These are phyloP conservation scores for Thaumetopoea pityocampa DNA, from an alignment of 1,140 invertebrate genomes.

Conservation along the genomic window DNA sequence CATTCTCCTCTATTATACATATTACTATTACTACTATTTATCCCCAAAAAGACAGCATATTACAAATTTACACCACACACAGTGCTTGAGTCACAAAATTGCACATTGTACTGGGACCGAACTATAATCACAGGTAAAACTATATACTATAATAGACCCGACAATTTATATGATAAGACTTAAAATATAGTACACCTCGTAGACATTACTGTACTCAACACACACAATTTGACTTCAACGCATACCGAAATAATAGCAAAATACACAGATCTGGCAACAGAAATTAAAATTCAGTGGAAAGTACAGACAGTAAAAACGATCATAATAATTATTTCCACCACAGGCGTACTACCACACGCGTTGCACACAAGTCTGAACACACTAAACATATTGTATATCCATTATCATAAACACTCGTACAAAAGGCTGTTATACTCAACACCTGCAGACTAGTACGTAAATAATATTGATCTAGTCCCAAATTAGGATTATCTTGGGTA, in stretches of 20 bases:
- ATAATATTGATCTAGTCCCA: too few species aligned
- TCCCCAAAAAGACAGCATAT: constrained; percentile 7
- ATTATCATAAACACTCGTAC: constrained; percentile 9
- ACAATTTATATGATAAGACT: constrained; percentile 11
- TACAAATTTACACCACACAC: constrained; percentile 13
- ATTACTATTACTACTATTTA: too few species aligned
- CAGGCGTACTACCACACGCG: constrained; percentile 19
- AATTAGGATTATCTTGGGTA: too few species aligned
- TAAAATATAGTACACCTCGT: constrained; percentile 12
- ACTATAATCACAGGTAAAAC: constrained; percentile 20
- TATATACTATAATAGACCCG: constrained; percentile 15
- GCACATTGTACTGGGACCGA: constrained; percentile 17
- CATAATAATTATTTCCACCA: constrained; percentile 22
- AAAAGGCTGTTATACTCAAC: constrained; percentile 18
- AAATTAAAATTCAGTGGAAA: constrained; percentile 12
- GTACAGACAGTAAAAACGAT: constrained; percentile 7
- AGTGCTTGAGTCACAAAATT: constrained; percentile 2
- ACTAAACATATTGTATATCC: too few species aligned
- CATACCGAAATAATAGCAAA: constrained; percentile 13
- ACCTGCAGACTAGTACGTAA: constrained; percentile 22
- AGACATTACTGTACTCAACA: constrained; percentile 18
- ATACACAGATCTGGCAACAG: constrained; percentile 16
- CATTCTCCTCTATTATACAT: too few species aligned
- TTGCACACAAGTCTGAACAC: constrained; percentile 13
- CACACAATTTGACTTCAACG: too few species aligned